A percentile compares a stretch with the other conserved stretches of the same genome.
phyloP scores from a whole-genome alignment of 2,113 vertebrate species.

The Pluvialis apricaria region DNA sequence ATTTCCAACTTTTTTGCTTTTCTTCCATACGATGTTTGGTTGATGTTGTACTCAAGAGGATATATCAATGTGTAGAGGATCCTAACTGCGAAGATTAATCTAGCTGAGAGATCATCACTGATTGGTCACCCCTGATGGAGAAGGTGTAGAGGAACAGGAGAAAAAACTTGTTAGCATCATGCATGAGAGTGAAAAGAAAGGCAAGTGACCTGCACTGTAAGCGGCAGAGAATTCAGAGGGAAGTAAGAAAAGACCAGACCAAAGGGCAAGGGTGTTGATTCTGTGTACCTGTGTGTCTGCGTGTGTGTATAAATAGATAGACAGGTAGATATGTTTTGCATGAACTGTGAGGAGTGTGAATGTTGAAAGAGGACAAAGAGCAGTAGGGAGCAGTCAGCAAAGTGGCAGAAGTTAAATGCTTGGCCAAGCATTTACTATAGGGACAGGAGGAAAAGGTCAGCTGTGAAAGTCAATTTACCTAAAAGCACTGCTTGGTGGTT shows the following conservation, averaged over 20 bases:
- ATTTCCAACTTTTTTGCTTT: not conserved
- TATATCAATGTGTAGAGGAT: not conserved
- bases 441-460: not conserved
- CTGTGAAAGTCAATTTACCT: not conserved
- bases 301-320: not conserved
- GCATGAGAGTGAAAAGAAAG: not conserved
- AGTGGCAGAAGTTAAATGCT: not conserved
- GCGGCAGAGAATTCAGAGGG: not conserved
- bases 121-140: not conserved
- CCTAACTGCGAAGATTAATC: not conserved
- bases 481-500: not conserved
- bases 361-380: not conserved
- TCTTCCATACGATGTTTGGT: not conserved
- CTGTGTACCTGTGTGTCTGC: not conserved
- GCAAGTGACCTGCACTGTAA: not conserved
- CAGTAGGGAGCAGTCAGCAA: not conserved
- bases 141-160: not conserved
- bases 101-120: not conserved
- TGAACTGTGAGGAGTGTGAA: not conserved
- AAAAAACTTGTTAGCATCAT: not conserved
- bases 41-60: not conserved
- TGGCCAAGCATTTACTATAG: not conserved
- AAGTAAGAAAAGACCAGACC: not conserved
- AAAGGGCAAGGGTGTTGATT: not conserved
- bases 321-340: not conserved